Conservation (phyloP, 1,140 invertebrate species). For the Semibalanus balanoides region DNA sequence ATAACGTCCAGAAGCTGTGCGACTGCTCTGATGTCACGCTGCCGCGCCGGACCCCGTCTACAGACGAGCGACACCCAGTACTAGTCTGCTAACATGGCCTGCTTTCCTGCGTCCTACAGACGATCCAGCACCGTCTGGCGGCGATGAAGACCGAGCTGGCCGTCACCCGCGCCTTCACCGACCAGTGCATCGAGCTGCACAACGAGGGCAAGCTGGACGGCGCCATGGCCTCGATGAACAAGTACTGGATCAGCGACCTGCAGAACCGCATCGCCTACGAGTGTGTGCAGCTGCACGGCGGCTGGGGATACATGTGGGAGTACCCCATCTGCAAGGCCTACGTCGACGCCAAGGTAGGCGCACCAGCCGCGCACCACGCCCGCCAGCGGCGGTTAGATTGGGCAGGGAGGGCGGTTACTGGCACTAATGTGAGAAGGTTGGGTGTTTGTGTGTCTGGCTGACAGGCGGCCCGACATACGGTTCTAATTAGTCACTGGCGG, state of each 20-base stretch:
- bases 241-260: slow-evolving; percentile 35
- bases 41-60: too few relatives aligned
- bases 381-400: too few relatives aligned
- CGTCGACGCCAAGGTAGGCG: slow-evolving; percentile 27
- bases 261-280: slow-evolving; percentile 32
- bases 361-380: not conserved
- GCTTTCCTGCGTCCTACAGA: slow-evolving; percentile 25
- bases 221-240: slow-evolving; percentile 34
- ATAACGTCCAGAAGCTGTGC: too few relatives aligned
- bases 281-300: slow-evolving; percentile 37
- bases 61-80: too few relatives aligned
- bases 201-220: slow-evolving; percentile 28
- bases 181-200: slow-evolving; percentile 33
- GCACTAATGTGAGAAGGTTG: too few relatives aligned
- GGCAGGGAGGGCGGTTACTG: too few relatives aligned
- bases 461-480: too few relatives aligned
- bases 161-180: slow-evolving; percentile 32
- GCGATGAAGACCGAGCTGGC: slow-evolving; percentile 35
- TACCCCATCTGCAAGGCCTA: slow-evolving; percentile 34
- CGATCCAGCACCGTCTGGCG: slow-evolving; percentile 37
- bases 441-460: too few relatives aligned
- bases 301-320: slow-evolving; percentile 39
- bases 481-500: too few relatives aligned
- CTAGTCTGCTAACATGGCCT: too few relatives aligned
- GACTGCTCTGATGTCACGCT: too few relatives aligned